Conservation (phyloP, 2,797 vertebrate species). For the Cryptoprocta ferox region DNA sequence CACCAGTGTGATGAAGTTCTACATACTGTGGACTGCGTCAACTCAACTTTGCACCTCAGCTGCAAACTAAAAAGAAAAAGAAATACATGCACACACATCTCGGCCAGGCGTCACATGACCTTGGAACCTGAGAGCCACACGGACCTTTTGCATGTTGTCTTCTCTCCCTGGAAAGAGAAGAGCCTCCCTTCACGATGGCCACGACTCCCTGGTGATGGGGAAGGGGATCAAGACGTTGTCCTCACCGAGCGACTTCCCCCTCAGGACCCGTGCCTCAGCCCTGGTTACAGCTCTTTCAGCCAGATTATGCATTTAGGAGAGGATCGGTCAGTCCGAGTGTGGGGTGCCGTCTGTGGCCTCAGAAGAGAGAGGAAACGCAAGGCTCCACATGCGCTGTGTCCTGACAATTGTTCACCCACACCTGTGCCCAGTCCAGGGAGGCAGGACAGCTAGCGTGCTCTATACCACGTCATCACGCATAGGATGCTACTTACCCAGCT, state of each 20-base stretch:
- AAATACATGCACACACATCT: not conserved
- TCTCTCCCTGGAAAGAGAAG: not conserved
- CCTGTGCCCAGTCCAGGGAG: no score
- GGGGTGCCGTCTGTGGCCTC: fast-evolving
- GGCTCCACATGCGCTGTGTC: not conserved
- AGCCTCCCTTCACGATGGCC: fast-evolving
- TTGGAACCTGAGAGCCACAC: not conserved
- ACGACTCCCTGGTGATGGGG: not conserved
- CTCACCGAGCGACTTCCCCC: fast-evolving
- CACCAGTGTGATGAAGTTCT: not conserved
- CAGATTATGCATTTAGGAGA: no score
- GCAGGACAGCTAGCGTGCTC: fast-evolving
- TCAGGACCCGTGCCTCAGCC: not conserved
- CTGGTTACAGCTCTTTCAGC: fast-evolving
- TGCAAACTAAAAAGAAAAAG: no score
- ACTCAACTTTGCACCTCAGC: not conserved
- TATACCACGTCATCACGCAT: not conserved
- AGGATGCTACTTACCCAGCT: not conserved
- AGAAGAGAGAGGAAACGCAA: fast-evolving
- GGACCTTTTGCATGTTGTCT: fast-evolving
- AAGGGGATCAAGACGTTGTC: fast-evolving
- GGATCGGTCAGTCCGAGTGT: fast-evolving
- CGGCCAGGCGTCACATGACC: fast-evolving
- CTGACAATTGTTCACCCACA: not conserved
- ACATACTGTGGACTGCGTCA: not conserved